Base-by-base conservation (phyloP, 2,888 invertebrate species). In the Hyppa rectilinea region DNA sequence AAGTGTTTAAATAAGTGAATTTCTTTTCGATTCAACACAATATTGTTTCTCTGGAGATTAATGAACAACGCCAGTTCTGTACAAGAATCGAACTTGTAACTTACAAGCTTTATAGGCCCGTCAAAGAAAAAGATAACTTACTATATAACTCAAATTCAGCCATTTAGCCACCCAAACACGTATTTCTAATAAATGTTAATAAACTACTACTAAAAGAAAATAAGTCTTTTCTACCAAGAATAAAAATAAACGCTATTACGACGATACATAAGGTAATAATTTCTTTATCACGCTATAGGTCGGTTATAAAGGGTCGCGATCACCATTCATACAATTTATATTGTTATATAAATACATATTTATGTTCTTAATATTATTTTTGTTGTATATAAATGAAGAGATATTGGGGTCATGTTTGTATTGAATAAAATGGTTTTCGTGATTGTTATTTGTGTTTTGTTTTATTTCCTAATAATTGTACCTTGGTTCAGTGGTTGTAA, bases 311-410 rank as follows among this genome's bases (percentile, higher is more conserved):
- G 63, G 77, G 47, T 20, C 63, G 29, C 12, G 23, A 23, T 23
- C 47, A 23, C 45, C 29, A 34, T 49, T 60, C 14, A 31, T 63
- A 47, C 29, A 77, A 70, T 59, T 73, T 59, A 59, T 78, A 23
- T 71, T 29, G 38, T 56, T 68, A 61, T 38, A 56, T 62, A 81
- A 64, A 65, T 62, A 70, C n/a, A 61, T 70, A 53, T 78, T 78
- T 78, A 77, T 81, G 61, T 45, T 23, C 9, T 4, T 70, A 70
- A 64, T 77, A 77, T 65, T 62, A 53, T 62, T 77, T 47, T 75
- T 76, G 29, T 56, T 59, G 69, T 81, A 29, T 61, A 23, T 29
- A 78, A 71, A 82, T 68, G 45, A 63, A 58, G 59, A 82, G 9
- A 67, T 50, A 78, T 34, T 20, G 45, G 20, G 59, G 34, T 40